Base-by-base conservation (phyloP, 2,113 vertebrate species). In the Leuciscus idus region DNA sequence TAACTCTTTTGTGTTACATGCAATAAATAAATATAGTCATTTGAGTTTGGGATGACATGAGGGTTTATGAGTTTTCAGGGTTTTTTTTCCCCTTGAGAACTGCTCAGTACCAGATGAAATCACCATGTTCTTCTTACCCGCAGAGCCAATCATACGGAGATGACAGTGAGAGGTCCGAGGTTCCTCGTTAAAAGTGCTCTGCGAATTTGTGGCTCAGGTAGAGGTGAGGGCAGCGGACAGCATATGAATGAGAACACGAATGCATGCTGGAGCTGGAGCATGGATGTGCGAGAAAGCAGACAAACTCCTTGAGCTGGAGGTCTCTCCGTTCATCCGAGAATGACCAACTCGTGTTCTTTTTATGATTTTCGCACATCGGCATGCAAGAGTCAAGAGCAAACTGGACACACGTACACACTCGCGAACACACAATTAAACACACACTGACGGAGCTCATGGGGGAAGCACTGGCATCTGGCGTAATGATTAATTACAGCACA, bases 401-500 rank as follows among this genome's bases (percentile, higher is more conserved):
- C 6, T 23, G 59, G 83, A 68, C 82, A 62, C 39, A 80, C 39
- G 28, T 23, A 33, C 55, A 17, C 43, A 61, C 36, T 70, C 7
- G 9, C 11, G 59, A 43, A 76, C 39, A 82, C 84, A 72, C 72
- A 84, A 52, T 72, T 39, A 43, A 17, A 84, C 66, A 46, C 82
- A 85, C 84, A 59, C 78, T 50, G 21, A 43, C 11, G 9, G 11
- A 36, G 46, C 62, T 59, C 52, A 21, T 57, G 66, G 66, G 81
- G 73, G 62, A 86, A 79, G 87, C 81, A 79, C 80, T 79, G 79
- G 84, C 82, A 84, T 85, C 85, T 83, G 78, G 73, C 78, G 72
- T 81, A 85, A 90, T 90, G 85, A 90, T 88, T 90, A 88, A 90
- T 90, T 86, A 88, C 87, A 77, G 82, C 68, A 30, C 77, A 55